A percentile compares a stretch with the other conserved stretches of the same genome.
Evolutionary conservation across 2,888 invertebrate species (phyloP).

Genomic region (Nephrocerus scutellatus): DNA sequence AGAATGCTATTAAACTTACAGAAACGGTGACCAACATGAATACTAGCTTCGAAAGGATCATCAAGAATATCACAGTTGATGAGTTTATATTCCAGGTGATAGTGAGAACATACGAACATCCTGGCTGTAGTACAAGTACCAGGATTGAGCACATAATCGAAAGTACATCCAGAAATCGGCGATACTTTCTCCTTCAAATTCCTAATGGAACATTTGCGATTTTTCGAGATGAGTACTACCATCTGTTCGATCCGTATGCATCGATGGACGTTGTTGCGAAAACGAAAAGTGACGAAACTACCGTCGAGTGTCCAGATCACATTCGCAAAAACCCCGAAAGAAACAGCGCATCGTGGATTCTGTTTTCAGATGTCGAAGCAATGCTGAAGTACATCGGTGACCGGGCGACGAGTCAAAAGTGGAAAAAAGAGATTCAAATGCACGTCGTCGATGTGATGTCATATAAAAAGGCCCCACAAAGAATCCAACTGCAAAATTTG

Average conservation of each 20-base stretch:
- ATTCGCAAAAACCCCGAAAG: slow-evolving; percentile 27
- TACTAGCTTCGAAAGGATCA: slow-evolving; percentile 54
- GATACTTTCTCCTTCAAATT: slow-evolving; percentile 55
- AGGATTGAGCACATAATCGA: slow-evolving; percentile 28
- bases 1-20: slow-evolving; percentile 55
- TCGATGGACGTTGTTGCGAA: slow-evolving; percentile 34
- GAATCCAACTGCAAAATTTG: slow-evolving; percentile 32
- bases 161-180: slow-evolving; percentile 34
- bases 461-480: slow-evolving; percentile 36
- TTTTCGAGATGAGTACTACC: slow-evolving; percentile 53
- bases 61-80: slow-evolving; percentile 58
- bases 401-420: slow-evolving; percentile 28
- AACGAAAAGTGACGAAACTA: slow-evolving; percentile 5
- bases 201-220: slow-evolving; percentile 54
- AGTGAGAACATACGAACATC: slow-evolving; percentile 50
- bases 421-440: slow-evolving; percentile 35
- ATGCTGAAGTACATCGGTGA: slow-evolving; percentile 37
- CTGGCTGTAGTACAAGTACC: slow-evolving; percentile 37
- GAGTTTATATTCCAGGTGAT: slow-evolving; percentile 58
- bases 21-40: slow-evolving; percentile 53
- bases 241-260: slow-evolving; percentile 59
- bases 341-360: slow-evolving; percentile 45
- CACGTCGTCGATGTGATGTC: slow-evolving; percentile 37
- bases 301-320: slow-evolving; percentile 9
- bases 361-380: slow-evolving; percentile 32